Evolutionary conservation across 2,888 invertebrate genomes (phyloP).

Genomic region (Zelleria hepariella): DNA sequence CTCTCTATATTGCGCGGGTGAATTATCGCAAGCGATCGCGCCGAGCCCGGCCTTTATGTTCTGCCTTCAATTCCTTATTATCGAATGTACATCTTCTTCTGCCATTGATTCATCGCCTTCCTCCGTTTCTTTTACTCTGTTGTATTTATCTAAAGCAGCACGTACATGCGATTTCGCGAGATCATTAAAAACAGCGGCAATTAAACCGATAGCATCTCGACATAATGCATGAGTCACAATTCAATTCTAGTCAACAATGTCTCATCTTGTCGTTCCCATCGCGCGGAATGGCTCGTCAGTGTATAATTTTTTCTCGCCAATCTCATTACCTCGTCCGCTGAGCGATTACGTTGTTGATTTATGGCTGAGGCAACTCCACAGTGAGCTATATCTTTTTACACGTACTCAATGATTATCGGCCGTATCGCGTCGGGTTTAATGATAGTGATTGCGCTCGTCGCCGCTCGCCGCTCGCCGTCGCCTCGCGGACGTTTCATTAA

Average conservation of each 20-base stretch:
- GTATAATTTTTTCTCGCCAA: slow-evolving; percentile 61
- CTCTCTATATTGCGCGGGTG: slow-evolving; percentile 63
- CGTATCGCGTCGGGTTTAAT: slow-evolving; percentile 69
- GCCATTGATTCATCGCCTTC: neutral
- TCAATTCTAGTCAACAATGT: slow-evolving; percentile 20
- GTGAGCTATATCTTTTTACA: slow-evolving; percentile 53
- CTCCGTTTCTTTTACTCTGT: neutral
- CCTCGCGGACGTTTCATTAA: slow-evolving; percentile 65
- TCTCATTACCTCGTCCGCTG: slow-evolving; percentile 58
- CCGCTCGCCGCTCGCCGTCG: slow-evolving; percentile 56
- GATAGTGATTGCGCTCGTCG: slow-evolving; percentile 68
- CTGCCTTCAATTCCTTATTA: slow-evolving; percentile 53
- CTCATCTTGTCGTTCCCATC: slow-evolving; percentile 35
- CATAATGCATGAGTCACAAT: slow-evolving; percentile 2
- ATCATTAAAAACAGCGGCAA: neutral
- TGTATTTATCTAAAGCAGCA: neutral
- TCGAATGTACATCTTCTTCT: slow-evolving; percentile 51
- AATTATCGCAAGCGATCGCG: slow-evolving; percentile 57
- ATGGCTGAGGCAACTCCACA: slow-evolving; percentile 63
- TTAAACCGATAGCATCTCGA: neutral
- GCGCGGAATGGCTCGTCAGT: slow-evolving; percentile 27
- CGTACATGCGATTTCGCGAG: neutral
- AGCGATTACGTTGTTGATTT: slow-evolving; percentile 69
- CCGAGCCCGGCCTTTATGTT: slow-evolving; percentile 47
- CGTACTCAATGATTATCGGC: slow-evolving; percentile 64